These are phyloP conservation scores for Ochotona curzoniae DNA, from an alignment of 2,113 vertebrate species.

Conservation along the genomic window DNA sequence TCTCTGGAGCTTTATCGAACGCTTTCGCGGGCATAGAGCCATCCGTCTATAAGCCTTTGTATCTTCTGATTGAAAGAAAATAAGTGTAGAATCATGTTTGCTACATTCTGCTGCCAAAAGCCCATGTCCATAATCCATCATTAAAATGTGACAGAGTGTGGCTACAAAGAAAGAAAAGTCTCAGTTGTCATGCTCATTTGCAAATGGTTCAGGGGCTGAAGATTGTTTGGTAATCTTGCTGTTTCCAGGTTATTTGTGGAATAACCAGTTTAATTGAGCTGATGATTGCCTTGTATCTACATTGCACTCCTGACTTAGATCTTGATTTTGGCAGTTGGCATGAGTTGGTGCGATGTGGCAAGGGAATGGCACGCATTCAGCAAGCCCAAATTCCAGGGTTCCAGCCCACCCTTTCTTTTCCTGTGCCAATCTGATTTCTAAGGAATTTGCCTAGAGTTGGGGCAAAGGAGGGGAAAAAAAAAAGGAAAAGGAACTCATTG, in stretches of 20 bases:
- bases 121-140: slow-evolving; percentile 82
- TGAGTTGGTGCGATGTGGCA: slow-evolving; percentile 57
- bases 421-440: slow-evolving; percentile 78
- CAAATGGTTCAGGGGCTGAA: slow-evolving; percentile 80
- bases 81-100: slow-evolving; percentile 74
- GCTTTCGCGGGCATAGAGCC: slow-evolving; percentile 62
- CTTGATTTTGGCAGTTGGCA: slow-evolving; percentile 74
- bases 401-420: slow-evolving; percentile 69
- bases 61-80: slow-evolving; percentile 80
- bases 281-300: slow-evolving; percentile 68
- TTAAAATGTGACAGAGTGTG: slow-evolving; percentile 80
- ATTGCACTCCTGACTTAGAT: slow-evolving; percentile 72
- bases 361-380: slow-evolving; percentile 71
- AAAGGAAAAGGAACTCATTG: slow-evolving; percentile 19
- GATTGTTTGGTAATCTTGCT: slow-evolving; percentile 74
- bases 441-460: slow-evolving; percentile 76
- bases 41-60: slow-evolving; percentile 65
- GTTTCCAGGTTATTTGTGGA: slow-evolving; percentile 83
- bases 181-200: slow-evolving; percentile 78
- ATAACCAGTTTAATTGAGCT: slow-evolving; percentile 82
- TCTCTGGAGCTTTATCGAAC: slow-evolving; percentile 65
- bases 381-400: slow-evolving; percentile 67
- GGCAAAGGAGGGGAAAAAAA: background rate
- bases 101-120: slow-evolving; percentile 73
- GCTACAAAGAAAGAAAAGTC: slow-evolving; percentile 80